phyloP scores from a whole-genome alignment of 2,797 vertebrate genomes.

The Jordanella pulchra region DNA sequence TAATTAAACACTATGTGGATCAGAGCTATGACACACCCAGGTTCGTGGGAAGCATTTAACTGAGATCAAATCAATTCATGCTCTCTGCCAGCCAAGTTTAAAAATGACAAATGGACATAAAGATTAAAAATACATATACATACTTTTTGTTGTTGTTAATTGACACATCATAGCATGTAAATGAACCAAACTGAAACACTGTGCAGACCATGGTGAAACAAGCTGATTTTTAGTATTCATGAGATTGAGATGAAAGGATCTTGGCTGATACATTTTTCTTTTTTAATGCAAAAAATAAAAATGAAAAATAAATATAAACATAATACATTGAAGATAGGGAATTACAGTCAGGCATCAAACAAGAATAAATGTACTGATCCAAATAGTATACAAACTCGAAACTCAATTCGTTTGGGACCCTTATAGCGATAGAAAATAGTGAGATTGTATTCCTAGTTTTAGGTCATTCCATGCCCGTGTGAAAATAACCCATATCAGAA shows the following conservation, averaged over 20 bases:
- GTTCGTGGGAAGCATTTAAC: constrained; percentile 14
- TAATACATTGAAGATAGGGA: not conserved
- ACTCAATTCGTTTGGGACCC: too few relatives aligned
- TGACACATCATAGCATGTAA: not conserved
- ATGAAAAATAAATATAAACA: not conserved
- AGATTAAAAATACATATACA: not conserved
- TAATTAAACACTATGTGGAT: constrained; percentile 31
- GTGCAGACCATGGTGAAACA: not conserved
- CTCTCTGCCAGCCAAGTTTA: not conserved
- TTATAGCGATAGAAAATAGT: too few relatives aligned
- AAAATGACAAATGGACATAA: not conserved
- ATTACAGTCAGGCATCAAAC: too few relatives aligned
- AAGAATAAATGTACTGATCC: not conserved
- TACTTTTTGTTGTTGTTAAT: not conserved
- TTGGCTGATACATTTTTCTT: not conserved
- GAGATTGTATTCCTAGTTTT: not conserved
- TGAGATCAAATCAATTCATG: constrained; percentile 23
- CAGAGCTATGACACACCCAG: constrained; percentile 18
- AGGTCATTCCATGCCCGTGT: not conserved
- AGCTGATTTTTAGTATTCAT: not conserved
- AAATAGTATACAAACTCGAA: not conserved
- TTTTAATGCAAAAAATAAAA: not conserved
- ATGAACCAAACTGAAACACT: not conserved
- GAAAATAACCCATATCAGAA: not conserved
- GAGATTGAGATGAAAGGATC: not conserved